Conservation (phyloP, 2,888 invertebrate genomes). For the Griposia aprilina region DNA sequence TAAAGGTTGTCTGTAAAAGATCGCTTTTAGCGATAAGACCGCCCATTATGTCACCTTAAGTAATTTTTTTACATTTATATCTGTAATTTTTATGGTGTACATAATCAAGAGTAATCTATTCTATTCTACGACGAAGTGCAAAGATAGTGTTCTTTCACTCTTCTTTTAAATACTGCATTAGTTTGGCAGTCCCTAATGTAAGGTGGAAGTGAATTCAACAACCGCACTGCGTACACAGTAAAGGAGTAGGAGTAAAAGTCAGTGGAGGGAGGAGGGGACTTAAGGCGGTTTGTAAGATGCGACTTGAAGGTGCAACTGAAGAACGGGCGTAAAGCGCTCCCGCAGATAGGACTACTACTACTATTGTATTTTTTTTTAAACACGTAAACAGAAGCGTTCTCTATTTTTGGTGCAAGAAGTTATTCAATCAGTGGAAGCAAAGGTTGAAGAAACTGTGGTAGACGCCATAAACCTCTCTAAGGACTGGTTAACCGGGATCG, state of each 20-base stretch:
- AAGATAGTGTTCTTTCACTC: not conserved
- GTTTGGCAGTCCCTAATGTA: not conserved
- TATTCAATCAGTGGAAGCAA: too few species aligned
- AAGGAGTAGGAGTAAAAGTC: not conserved
- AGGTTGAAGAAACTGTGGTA: too few species aligned
- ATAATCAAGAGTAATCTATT: too few species aligned
- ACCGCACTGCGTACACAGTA: not conserved
- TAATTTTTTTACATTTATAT: too few species aligned
- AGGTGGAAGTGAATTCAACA: not conserved
- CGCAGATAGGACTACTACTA: not conserved
- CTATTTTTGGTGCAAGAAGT: too few species aligned
- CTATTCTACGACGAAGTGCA: not conserved
- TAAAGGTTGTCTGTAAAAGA: too few species aligned
- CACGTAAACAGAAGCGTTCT: not conserved
- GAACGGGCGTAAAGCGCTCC: not conserved
- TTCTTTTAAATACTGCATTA: not conserved
- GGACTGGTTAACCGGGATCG: too few species aligned
- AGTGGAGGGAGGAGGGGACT: too few species aligned
- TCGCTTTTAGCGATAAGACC: too few species aligned
- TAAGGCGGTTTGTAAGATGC: not conserved
- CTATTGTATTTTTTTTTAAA: not conserved
- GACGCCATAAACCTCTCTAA: not conserved
- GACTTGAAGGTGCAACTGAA: not conserved
- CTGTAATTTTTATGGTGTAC: too few species aligned
- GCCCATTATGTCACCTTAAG: not conserved